Evolutionary conservation across 2,797 vertebrate species (phyloP).

Genomic region (Rhynchonycteris naso): DNA sequence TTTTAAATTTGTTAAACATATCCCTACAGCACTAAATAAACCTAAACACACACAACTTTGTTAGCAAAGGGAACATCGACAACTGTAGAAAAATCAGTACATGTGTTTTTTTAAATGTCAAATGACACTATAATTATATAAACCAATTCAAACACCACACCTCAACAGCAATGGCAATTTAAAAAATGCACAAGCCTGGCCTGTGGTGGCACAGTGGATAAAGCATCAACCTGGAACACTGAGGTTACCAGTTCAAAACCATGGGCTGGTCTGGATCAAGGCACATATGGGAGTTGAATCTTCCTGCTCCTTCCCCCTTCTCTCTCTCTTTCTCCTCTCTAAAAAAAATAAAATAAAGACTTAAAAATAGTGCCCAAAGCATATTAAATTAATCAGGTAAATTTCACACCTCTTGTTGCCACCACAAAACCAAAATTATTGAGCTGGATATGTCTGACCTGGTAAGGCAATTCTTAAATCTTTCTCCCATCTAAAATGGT

Average conservation of each 20-base stretch:
- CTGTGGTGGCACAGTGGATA: too few relatives aligned
- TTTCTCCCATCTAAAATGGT: slow-evolving; percentile 38
- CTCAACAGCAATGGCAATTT: slow-evolving; percentile 35
- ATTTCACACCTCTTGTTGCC: slow-evolving; percentile 31
- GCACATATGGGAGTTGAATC: too few relatives aligned
- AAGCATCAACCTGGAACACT: too few relatives aligned
- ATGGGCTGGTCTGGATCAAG: too few relatives aligned
- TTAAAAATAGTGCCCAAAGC: neutral
- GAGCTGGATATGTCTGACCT: neutral
- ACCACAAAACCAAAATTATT: slow-evolving; percentile 56
- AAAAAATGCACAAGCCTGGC: neutral
- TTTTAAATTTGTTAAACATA: neutral
- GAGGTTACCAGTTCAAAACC: too few relatives aligned
- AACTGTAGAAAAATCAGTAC: neutral
- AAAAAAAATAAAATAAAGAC: too few relatives aligned
- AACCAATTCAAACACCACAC: slow-evolving; percentile 29
- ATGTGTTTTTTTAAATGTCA: neutral
- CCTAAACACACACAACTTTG: neutral
- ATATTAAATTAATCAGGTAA: slow-evolving; percentile 52
- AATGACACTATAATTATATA: slow-evolving; percentile 50
- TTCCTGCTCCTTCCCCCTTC: too few relatives aligned
- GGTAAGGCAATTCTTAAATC: slow-evolving; percentile 51
- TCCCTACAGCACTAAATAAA: neutral
- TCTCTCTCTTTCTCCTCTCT: too few relatives aligned
- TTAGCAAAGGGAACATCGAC: neutral